Percentiles rank a stretch among this genome's conserved stretches.
Evolutionary conservation across 2,113 vertebrate genomes (phyloP).

Genomic region (Carettochelys insculpta): DNA sequence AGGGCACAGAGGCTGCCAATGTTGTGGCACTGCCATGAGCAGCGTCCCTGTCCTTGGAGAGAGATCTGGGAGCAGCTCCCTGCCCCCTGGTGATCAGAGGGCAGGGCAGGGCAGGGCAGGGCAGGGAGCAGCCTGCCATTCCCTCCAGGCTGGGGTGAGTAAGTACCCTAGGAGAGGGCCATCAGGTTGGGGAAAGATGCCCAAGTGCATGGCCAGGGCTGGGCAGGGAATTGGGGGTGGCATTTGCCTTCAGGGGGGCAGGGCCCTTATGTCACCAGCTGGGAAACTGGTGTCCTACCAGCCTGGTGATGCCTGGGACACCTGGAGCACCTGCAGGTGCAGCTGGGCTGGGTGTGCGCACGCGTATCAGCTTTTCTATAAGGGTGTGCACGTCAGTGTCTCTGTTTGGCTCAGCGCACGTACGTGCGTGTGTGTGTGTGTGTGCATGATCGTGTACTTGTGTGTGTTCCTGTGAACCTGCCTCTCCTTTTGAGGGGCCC

Average conservation of each 20-base stretch:
- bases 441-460: not conserved
- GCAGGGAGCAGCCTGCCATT: no score
- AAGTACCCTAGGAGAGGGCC: no score
- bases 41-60: not conserved
- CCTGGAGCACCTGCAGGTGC: not conserved
- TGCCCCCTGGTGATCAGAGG: no score
- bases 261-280: not conserved
- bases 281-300: not conserved
- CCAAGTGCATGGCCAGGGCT: no score
- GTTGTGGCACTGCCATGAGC: not conserved
- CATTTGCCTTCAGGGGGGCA: no score
- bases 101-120: no score
- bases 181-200: no score
- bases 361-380: not conserved
- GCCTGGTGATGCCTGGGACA: not conserved
- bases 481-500: not conserved
- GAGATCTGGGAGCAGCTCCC: not conserved
- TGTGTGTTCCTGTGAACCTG: not conserved
- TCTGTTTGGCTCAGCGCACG: not conserved
- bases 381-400: not conserved
- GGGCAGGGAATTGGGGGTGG: no score
- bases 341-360: not conserved
- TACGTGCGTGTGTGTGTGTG: not conserved
- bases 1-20: not conserved
- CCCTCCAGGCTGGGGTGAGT: no score